Base-by-base conservation (phyloP, 1,140 invertebrate genomes). In the Scaptomyza hsui region DNA sequence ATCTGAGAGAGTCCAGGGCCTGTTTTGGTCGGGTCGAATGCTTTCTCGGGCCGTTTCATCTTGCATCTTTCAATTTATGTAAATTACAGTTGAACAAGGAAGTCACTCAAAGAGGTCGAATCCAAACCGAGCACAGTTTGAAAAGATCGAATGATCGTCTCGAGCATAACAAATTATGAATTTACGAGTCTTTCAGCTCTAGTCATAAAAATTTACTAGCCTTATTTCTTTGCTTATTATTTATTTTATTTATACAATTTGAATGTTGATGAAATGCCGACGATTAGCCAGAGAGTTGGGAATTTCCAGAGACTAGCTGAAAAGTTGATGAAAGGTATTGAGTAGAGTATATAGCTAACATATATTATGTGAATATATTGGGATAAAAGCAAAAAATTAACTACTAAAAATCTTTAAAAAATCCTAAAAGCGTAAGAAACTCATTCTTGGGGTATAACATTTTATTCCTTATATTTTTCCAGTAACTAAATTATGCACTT, bases 61-160 rank as follows among this genome's bases (percentile, higher is more conserved):
- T 69, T 51, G 56, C 48, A 51, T 55, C 59, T 48, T 29, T 52
- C 57, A 70, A 69, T 74, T 70, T 70, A 70, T 74, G 71, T 70
- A 74, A 74, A 74, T 74, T 70, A 45, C 51, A n/a, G 24, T 29
- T 53, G 26, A 62, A 69, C 56, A 70, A 74, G 65, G 69, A 72
- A 72, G 63, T 67, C 69, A 51, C 62, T 72, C 62, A 51, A 35
- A 56, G 32, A 10, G 67, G 18, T 69, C 57, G 48, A 42, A 5
- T 12, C 26, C n/a, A n/a, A 32, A 26, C 15, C 24, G 24, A 41
- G 29, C 47, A n/a, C n/a, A n/a, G n/a, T n/a, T n/a, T n/a, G n/a
- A n/a, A n/a, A n/a, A 0, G 65, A 53, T 64, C 56, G 53, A 44
- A 18, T 15, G 55, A 42, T 37, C 49, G 10, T 37, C 65, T 55